A percentile compares a stretch with the other conserved stretches of the same genome.
Conservation (phyloP, 2,113 vertebrate genomes). For the Prionailurus viverrinus region DNA sequence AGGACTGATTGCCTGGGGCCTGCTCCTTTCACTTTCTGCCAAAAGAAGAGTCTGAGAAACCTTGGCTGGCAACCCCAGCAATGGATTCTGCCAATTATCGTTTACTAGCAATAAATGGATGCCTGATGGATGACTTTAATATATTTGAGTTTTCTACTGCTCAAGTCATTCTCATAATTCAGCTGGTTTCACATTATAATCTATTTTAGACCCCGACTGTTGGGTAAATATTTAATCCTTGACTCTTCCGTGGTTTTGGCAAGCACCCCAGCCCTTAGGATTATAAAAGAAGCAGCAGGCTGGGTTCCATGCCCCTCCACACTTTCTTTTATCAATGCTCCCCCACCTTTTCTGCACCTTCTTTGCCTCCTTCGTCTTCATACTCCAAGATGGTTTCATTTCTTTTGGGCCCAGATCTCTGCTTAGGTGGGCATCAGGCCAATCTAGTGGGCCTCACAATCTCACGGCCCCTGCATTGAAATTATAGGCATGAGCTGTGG, state of each 20-base stretch:
- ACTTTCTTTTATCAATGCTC: constrained; percentile 40
- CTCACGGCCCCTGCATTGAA: background rate
- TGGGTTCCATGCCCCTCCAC: background rate
- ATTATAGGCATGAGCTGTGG: background rate
- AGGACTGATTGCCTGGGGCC: background rate
- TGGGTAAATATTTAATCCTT: constrained; percentile 59
- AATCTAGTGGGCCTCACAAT: background rate
- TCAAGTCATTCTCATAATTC: constrained; percentile 63
- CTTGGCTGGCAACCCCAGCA: constrained; percentile 36
- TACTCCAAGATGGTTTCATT: constrained; percentile 12
- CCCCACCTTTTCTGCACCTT: background rate
- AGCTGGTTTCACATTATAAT: constrained; percentile 62
- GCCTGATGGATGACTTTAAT: constrained; percentile 76
- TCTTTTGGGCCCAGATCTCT: background rate
- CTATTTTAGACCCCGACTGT: constrained; percentile 23
- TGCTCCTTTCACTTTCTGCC: constrained; percentile 5
- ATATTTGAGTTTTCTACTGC: constrained; percentile 67
- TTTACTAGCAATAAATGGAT: constrained; percentile 17
- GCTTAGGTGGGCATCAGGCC: background rate
- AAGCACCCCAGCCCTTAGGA: background rate
- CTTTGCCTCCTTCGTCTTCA: background rate
- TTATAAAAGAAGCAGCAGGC: constrained; percentile 4
- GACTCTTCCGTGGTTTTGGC: constrained; percentile 28
- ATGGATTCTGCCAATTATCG: constrained; percentile 52
- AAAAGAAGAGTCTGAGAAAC: background rate